Evolutionary conservation across 2,113 vertebrate genomes (phyloP), one percentile per base, ranked within the genome.

Genomic region (Oreotragus oreotragus): DNA sequence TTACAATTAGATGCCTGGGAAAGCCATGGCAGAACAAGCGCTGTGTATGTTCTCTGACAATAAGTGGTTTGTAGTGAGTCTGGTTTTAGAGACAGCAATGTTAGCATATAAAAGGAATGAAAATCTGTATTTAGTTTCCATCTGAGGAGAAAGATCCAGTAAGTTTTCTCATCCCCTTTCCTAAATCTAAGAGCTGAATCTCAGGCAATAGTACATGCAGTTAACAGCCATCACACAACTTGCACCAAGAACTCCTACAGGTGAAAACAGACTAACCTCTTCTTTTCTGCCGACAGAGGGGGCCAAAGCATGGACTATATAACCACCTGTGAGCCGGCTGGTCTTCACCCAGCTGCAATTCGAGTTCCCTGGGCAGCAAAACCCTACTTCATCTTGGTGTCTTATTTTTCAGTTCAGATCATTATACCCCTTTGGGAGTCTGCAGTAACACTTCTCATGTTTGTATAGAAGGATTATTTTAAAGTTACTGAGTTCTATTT

Each of bases 271-370:
- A 85, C 90, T 58, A 83, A 47, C 23, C 13, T 81, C 55, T 58
- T 91, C 30, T 27, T 88, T 96, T 14, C 36, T 77, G 60, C 84
- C 92, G 16, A 57, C 84, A 98, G 97, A 96, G 95, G 95, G 97
- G 64, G 62, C 51, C 95, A 98, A 95, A 88, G 93, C 57, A 87
- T 16, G 3, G 28, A 36, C 73, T 92, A 45, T 43, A 39, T 47
- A 53, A 14, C 33, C 55, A 51, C 76, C 25, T 53, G 30, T 25
- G 3, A 25, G 5, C 10, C 0, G 0, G 3, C 6, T 10, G 6
- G 10, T 30, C 8, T 15, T 13, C 7, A 11, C 25, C 13, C 25
- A 64, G 45, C 7, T 25, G 36, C 27, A 81, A 23, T 76, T 87
- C 23, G n/a, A 91, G 36, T 73, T 95, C 15, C 36, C 21, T 79